Percentiles rank a stretch among this genome's conserved stretches.
These are phyloP conservation scores for Chironomus riparius DNA, from an alignment of 2,888 invertebrate genomes.

Conservation along the genomic window DNA sequence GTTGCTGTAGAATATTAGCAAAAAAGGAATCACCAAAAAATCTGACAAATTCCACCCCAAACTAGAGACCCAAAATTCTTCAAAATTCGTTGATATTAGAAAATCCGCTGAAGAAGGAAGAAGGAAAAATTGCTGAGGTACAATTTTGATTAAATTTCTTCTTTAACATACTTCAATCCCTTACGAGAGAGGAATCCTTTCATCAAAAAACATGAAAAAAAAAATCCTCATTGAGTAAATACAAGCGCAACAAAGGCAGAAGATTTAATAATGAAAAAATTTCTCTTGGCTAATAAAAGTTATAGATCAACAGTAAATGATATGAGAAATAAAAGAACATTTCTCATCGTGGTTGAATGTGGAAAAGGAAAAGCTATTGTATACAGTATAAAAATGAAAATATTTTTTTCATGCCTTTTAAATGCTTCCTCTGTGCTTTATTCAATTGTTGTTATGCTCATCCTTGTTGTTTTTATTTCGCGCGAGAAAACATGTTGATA, in stretches of 20 bases:
- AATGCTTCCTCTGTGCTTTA: background rate
- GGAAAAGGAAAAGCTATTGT: background rate
- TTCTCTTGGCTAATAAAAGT: conserved; percentile 26
- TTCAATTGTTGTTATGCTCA: background rate
- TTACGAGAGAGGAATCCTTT: no score
- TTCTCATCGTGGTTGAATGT: background rate
- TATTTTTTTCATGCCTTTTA: background rate
- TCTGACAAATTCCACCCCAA: no score
- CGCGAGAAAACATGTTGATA: conserved; percentile 5
- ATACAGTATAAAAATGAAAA: background rate
- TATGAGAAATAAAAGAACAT: background rate
- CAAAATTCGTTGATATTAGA: no score
- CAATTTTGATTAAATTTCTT: no score
- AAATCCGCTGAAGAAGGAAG: no score
- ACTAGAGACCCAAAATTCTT: no score
- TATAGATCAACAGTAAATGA: conserved; percentile 8
- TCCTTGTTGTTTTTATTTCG: background rate
- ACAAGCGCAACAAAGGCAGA: background rate
- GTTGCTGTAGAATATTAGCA: no score
- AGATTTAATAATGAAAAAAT: conserved; percentile 18
- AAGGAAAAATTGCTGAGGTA: background rate
- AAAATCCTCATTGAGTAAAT: no score
- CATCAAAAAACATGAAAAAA: no score
- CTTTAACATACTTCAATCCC: no score
- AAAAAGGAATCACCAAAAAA: no score